Evolutionary conservation across 2,797 vertebrate genomes (phyloP), one percentile per base, ranked within the genome.

Genomic region (Oryzias sinensis): DNA sequence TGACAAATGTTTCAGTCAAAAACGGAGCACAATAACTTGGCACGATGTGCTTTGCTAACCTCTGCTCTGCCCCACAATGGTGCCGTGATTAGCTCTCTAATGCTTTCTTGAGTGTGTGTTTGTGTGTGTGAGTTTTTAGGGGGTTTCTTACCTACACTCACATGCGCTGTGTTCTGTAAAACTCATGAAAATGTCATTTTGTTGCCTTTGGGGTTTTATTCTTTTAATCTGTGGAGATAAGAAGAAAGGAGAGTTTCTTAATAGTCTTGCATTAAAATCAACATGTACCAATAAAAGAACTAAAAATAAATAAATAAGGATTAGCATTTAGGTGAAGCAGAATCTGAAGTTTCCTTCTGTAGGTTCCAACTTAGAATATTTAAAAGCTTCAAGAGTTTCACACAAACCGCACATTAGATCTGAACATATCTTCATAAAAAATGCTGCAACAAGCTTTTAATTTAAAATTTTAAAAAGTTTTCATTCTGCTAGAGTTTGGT

Each of bases 141-240:
- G 53, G 75, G 58, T 74, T 83, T 89, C 94, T 95, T 94, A 99
- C 97, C 97, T 98, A 95, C 97, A 99, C 87, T 96, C 94, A 91
- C 97, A 99, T 89, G 91, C 93, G 89, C 85, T 94, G 89, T 99
- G 97, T 89, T 99, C 95, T 88, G 94, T 92, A 86, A 99, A 99
- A 90, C 94, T 98, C 95, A 97, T 95, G 77, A 91, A 93, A 71
- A 92, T 87, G 86, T 95, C 92, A 77, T 93, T 93, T 85, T 96
- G 91, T 87, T 93, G 87, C 73, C 88, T 92, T 75, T 89, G 91
- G 74, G 88, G 93, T 90, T 93, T 96, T 90, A 98, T 89, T 92
- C 93, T 95, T 93, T 97, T 94, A 69, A 99, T 94, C 97, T 99
- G 89, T 16, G 67, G 75, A 44, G 81, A 83, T 65, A 43, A 63